These are phyloP conservation scores for Gopherus flavomarginatus DNA, from an alignment of 2,113 vertebrate genomes.

Conservation along the genomic window DNA sequence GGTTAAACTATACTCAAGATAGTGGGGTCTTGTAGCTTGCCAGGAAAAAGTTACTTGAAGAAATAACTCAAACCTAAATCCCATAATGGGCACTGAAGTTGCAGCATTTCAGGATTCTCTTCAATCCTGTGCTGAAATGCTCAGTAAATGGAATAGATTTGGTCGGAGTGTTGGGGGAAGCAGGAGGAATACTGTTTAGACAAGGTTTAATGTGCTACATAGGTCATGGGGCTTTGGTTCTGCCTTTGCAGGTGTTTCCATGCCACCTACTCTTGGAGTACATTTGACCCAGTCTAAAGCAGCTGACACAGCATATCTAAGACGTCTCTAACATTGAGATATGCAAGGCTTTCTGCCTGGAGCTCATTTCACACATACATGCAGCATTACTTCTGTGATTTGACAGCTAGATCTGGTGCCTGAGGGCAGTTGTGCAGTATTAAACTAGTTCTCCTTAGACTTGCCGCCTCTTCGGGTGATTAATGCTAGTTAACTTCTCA, in stretches of 20 bases:
- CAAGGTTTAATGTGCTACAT: background rate
- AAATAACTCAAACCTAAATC: background rate
- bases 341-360: background rate
- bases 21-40: background rate
- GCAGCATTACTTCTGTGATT: background rate
- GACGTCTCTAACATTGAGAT: background rate
- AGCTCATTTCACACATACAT: fast-evolving
- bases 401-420: background rate
- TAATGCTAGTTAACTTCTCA: too few relatives aligned
- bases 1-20: fast-evolving
- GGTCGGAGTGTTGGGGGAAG: too few relatives aligned
- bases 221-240: background rate
- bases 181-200: background rate
- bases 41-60: background rate
- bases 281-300: fast-evolving
- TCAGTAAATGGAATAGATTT: background rate
- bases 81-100: background rate
- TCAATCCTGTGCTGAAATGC: background rate
- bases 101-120: background rate
- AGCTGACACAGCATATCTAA: background rate
- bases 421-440: background rate
- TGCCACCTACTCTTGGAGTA: background rate
- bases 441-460: background rate
- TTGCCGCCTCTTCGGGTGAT: too few relatives aligned
- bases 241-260: background rate